These are phyloP conservation scores for Galaxea fascicularis DNA, from an alignment of 92 coral and sea anemone species.

Conservation along the genomic window DNA sequence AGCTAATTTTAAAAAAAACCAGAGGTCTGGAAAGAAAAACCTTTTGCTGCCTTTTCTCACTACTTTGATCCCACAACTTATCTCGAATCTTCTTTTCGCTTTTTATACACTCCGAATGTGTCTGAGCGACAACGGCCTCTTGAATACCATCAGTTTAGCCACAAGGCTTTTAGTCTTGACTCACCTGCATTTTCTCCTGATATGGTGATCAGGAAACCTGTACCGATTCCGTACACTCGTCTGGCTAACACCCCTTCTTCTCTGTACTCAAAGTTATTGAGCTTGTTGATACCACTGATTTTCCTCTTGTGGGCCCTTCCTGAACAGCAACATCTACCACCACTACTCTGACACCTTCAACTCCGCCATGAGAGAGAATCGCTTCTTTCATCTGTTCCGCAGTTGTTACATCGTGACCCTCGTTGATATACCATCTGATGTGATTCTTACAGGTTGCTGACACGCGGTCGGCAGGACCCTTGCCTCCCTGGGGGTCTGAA, in stretches of 20 bases:
- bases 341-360: slow-evolving; percentile 23
- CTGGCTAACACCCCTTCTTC: slow-evolving; percentile 35
- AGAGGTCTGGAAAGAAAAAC: neutral
- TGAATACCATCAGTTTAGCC: neutral
- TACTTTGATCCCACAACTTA: slow-evolving; percentile 1
- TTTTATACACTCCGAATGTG: neutral
- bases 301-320: slow-evolving; percentile 30
- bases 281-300: slow-evolving; percentile 42
- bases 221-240: slow-evolving; percentile 49
- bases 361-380: slow-evolving; percentile 33
- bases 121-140: neutral
- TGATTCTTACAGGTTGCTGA: slow-evolving; percentile 29
- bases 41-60: neutral
- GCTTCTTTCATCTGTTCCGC: slow-evolving; percentile 21
- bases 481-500: slow-evolving; percentile 29
- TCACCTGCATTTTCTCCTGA: neutral
- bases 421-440: slow-evolving; percentile 23
- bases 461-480: slow-evolving; percentile 30
- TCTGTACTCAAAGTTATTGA: slow-evolving; percentile 52
- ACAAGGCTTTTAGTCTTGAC: slow-evolving; percentile 2
- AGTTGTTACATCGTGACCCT: slow-evolving; percentile 42
- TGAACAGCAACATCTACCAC: slow-evolving; percentile 12
- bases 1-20: neutral
- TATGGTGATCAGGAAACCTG: slow-evolving; percentile 23
- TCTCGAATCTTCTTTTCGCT: slow-evolving; percentile 1